Evolutionary conservation across 2,797 vertebrate genomes (phyloP).

Genomic region (Sus cebifrons): DNA sequence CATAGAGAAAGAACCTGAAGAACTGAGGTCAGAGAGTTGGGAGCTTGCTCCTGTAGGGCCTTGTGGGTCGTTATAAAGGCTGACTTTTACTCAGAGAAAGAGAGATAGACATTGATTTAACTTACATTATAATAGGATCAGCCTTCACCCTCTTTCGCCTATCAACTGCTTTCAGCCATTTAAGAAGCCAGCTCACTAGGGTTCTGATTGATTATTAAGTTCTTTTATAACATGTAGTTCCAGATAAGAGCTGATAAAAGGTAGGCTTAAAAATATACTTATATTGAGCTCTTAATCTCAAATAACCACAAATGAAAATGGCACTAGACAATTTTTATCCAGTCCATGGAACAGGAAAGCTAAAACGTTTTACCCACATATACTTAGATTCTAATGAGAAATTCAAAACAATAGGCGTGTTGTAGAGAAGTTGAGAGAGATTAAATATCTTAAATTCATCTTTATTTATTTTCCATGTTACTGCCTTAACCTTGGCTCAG

Average conservation of each 20-base stretch:
- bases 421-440: not conserved
- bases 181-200: not conserved
- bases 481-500: not conserved
- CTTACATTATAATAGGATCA: not conserved
- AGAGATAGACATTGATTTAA: not conserved
- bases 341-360: not conserved
- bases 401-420: not conserved
- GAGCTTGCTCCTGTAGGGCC: not conserved
- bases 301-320: conserved; percentile 18
- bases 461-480: not conserved
- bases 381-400: conserved; percentile 19
- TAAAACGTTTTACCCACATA: not conserved
- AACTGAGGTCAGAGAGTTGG: not conserved
- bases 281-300: conserved; percentile 24
- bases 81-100: not conserved
- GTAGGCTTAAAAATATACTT: not conserved
- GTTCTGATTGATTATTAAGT: conserved; percentile 13
- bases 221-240: conserved; percentile 21
- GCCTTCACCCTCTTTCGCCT: not conserved
- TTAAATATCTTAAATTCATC: not conserved
- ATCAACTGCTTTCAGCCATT: not conserved
- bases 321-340: not conserved
- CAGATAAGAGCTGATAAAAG: conserved; percentile 9
- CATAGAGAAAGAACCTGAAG: not conserved
- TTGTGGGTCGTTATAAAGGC: not conserved